phyloP scores from a whole-genome alignment of 2,113 vertebrate genomes.

The Crotalus horridus region DNA sequence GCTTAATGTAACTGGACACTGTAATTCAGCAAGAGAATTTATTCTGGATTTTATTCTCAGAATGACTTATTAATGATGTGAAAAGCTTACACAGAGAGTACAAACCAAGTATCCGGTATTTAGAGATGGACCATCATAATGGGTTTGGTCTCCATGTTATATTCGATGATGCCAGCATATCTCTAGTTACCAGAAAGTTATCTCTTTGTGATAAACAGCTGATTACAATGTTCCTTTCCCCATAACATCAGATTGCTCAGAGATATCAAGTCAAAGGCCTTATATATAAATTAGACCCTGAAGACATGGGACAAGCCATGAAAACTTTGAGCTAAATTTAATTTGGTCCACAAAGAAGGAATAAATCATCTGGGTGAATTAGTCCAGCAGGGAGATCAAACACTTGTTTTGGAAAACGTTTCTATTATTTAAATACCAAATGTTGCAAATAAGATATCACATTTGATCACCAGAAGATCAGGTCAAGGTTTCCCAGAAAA shows the following conservation, averaged over 20 bases:
- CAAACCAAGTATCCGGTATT: neutral
- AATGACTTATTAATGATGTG: neutral
- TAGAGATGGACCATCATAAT: neutral
- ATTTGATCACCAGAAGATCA: neutral
- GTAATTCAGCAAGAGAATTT: neutral
- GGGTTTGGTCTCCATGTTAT: neutral
- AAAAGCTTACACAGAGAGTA: neutral
- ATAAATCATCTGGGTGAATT: neutral
- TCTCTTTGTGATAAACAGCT: neutral
- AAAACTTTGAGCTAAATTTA: neutral
- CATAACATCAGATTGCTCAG: neutral
- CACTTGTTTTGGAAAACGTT: neutral
- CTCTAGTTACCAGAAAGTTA: neutral
- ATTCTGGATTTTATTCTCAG: slow-evolving; percentile 10
- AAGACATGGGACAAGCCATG: neutral
- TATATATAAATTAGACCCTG: neutral
- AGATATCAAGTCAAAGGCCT: neutral
- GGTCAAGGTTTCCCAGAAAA: neutral
- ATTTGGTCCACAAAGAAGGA: neutral
- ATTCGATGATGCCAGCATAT: neutral
- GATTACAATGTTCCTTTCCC: neutral
- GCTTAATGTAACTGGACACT: neutral
- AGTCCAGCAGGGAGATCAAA: neutral
- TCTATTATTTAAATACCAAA: neutral
- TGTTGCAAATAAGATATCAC: neutral